Evolutionary conservation across 2,888 invertebrate genomes (phyloP), one percentile per base, ranked within the genome.

Genomic region (Oscheius sp.): DNA sequence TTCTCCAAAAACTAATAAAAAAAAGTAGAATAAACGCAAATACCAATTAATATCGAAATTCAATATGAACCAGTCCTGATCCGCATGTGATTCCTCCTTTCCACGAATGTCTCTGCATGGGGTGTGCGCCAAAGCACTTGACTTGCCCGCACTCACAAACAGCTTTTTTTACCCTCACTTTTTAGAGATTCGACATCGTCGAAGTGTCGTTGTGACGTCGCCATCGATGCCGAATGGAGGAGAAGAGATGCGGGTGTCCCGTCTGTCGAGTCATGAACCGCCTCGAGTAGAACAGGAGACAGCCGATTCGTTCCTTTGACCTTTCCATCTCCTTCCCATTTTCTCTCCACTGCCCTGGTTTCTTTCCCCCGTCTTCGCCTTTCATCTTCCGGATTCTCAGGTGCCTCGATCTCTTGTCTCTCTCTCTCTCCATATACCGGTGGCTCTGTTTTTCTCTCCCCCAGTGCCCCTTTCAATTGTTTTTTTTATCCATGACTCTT

Each of bases 221-320:
- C 66, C 73, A 14, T 70, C 72, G 17, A 68, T 79, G 62, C 76
- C 77, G 14, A 79, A 79, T 50, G 79, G 79, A 12, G 77, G 77
- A 8, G 79, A 77, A 20, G 74, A 75, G 47, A 77, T 79, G 72
- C 68, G 79, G n/a, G 77, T 79, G 2, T 74, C 74, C 8, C 69
- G 79, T 20, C 65, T 79, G 5, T 73, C 73, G 0, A 75, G 75
- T 24, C 77, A 77, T 54, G 79, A 79, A 36, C 74, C 75, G 32
- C 72, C 77, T n/a, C 69, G 72, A n/a, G 69, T 71, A 2, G 67
- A 72, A 9, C 65, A 67, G 14, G 75, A 75, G 22, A 75, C 73
- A 50, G 71, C 75, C n/a, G 77, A 77, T 50, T 72, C 77, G n/a
- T 67, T 77, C 30, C 68, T 77, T 12, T 77, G 32, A 54, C 20